Percentiles rank a stretch among this genome's conserved stretches.
Evolutionary conservation across 2,888 invertebrate species (phyloP).

Genomic region (Agrochola circellaris): DNA sequence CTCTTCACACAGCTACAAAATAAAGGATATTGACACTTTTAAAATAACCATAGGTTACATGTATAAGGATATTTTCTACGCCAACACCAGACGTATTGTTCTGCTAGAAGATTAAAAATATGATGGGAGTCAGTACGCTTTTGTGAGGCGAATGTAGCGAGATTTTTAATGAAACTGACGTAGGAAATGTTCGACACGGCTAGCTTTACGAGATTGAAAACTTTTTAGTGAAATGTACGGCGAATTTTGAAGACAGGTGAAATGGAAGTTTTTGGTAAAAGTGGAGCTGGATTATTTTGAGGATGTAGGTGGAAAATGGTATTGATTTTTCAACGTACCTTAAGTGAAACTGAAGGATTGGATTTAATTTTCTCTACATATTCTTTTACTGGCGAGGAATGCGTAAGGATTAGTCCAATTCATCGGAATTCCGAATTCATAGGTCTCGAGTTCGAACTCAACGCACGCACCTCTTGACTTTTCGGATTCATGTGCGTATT

Average conservation of each 20-base stretch:
- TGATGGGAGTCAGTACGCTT: slow-evolving; percentile 73
- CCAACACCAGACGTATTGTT: slow-evolving; percentile 67
- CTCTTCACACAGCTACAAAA: not conserved
- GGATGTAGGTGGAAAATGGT: not conserved
- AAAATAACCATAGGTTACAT: not conserved
- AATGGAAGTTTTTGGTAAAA: slow-evolving; percentile 14
- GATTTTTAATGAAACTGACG: slow-evolving; percentile 78
- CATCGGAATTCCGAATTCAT: not conserved
- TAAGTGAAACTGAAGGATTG: not conserved
- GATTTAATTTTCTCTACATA: not conserved
- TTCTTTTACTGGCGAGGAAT: not conserved
- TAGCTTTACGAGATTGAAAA: slow-evolving; percentile 65
- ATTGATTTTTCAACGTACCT: slow-evolving; percentile 1
- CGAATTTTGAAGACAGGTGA: slow-evolving; percentile 38
- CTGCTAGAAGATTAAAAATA: slow-evolving; percentile 80
- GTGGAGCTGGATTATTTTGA: slow-evolving; percentile 11
- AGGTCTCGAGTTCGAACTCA: too few species aligned
- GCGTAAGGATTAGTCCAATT: not conserved
- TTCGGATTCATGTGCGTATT: too few species aligned
- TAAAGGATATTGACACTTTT: slow-evolving; percentile 18
- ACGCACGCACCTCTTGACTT: too few species aligned
- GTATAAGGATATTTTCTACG: slow-evolving; percentile 37
- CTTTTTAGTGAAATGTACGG: slow-evolving; percentile 45
- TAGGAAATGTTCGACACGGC: slow-evolving; percentile 66
- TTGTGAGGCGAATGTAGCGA: slow-evolving; percentile 72